Conservation (phyloP, 2,113 vertebrate genomes). For the Pagrus major region DNA sequence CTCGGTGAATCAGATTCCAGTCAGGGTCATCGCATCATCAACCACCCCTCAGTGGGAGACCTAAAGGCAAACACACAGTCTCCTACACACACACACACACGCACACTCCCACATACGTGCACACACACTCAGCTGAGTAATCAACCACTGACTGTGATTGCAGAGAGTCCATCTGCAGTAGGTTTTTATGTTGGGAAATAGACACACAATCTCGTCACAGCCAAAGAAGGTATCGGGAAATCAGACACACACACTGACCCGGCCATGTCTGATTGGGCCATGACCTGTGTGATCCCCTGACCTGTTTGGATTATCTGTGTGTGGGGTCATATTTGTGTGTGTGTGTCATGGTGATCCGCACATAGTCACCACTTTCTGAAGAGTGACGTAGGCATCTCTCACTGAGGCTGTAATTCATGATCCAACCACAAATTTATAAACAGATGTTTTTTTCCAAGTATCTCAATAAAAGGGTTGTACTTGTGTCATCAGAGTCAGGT, state of each 20-base stretch:
- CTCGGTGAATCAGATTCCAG: slow-evolving; percentile 48
- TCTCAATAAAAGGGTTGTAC: slow-evolving; percentile 21
- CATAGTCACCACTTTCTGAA: slow-evolving; percentile 30
- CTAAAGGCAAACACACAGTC: not conserved
- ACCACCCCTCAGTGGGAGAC: slow-evolving; percentile 40
- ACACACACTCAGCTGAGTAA: slow-evolving; percentile 52
- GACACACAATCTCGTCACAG: slow-evolving; percentile 27
- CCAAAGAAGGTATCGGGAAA: slow-evolving; percentile 26
- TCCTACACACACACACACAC: slow-evolving; percentile 2
- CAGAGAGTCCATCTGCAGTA: slow-evolving; percentile 56
- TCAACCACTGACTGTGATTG: slow-evolving; percentile 41
- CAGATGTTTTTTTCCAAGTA: slow-evolving; percentile 16
- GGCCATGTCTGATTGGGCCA: slow-evolving; percentile 58
- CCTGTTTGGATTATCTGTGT: slow-evolving; percentile 60
- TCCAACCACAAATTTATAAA: slow-evolving; percentile 54
- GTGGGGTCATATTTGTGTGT: slow-evolving; percentile 47
- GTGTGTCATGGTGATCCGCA: slow-evolving; percentile 12
- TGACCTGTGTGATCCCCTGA: slow-evolving; percentile 52
- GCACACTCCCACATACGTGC: not conserved
- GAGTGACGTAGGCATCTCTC: slow-evolving; percentile 26
- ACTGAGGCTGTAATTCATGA: slow-evolving; percentile 22
- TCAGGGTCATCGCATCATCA: slow-evolving; percentile 33
- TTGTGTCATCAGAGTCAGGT: slow-evolving; percentile 34
- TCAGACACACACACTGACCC: slow-evolving; percentile 8
- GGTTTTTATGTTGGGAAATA: slow-evolving; percentile 33